These are phyloP conservation scores for Iselma pallidipennis DNA, from an alignment of 2,888 invertebrate species.

Conservation along the genomic window DNA sequence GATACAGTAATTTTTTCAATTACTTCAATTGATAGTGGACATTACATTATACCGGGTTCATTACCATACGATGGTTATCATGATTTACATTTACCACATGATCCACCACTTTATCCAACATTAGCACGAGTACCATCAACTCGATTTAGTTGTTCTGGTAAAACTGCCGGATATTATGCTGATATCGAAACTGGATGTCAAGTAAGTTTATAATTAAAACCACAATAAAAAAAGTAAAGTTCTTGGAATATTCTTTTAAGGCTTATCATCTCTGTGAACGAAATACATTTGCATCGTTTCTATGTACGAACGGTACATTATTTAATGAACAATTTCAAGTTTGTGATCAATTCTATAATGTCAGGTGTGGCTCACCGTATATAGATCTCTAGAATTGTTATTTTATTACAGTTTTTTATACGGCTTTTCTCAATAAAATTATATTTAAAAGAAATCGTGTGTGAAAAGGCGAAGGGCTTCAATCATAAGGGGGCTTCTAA, in stretches of 20 bases:
- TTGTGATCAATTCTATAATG: conserved; percentile 71
- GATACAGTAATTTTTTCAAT: background rate
- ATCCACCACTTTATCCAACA: conserved; percentile 62
- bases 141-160: conserved; percentile 66
- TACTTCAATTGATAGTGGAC: conserved; percentile 28
- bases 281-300: conserved; percentile 61
- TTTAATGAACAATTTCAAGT: conserved; percentile 71
- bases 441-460: too few species aligned
- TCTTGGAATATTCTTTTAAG: conserved; percentile 55
- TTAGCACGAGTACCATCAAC: conserved; percentile 56
- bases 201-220: conserved; percentile 51
- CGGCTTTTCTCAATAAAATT: too few species aligned
- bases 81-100: conserved; percentile 61
- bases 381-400: conserved; percentile 64
- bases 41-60: conserved; percentile 47
- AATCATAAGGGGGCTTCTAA: too few species aligned
- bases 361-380: conserved; percentile 63
- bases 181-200: conserved; percentile 73
- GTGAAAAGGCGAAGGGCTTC: too few species aligned
- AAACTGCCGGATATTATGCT: conserved; percentile 70
- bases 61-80: conserved; percentile 62
- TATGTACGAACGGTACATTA: conserved; percentile 67
- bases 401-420: too few species aligned
- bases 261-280: conserved; percentile 67
- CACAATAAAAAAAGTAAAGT: too few species aligned